These are phyloP conservation scores for Climacteris rufus DNA, from an alignment of 2,113 vertebrate genomes.

Conservation along the genomic window DNA sequence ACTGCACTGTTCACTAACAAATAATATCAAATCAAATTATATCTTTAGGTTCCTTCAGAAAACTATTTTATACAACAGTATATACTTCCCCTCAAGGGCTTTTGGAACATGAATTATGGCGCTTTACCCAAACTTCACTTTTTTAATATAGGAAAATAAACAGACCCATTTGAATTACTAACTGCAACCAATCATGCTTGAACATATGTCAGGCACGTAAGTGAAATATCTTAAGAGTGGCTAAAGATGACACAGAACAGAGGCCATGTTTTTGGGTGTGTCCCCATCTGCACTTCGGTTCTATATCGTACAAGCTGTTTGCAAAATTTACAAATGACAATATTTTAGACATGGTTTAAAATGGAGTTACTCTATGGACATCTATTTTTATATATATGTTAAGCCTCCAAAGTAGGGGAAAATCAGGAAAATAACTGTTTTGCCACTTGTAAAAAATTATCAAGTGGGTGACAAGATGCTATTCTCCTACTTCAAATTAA, in stretches of 20 bases:
- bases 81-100: background rate
- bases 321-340: fast-evolving
- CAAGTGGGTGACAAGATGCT: background rate
- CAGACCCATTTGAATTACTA: background rate
- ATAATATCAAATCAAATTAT: background rate
- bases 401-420: background rate
- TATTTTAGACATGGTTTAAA: background rate
- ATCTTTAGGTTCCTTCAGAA: background rate
- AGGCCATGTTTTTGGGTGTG: background rate
- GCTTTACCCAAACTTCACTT: background rate
- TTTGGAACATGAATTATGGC: background rate
- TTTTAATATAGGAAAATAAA: background rate
- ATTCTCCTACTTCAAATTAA: background rate
- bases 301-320: background rate
- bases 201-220: background rate
- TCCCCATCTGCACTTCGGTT: background rate
- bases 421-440: background rate
- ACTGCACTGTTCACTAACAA: background rate
- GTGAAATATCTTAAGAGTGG: background rate
- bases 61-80: background rate
- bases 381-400: background rate
- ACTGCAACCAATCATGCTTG: background rate
- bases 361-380: background rate
- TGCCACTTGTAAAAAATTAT: background rate
- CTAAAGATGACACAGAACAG: background rate